Evolutionary conservation across 2,888 invertebrate species (phyloP).

Genomic region (Sphaerophoria rueppellii): DNA sequence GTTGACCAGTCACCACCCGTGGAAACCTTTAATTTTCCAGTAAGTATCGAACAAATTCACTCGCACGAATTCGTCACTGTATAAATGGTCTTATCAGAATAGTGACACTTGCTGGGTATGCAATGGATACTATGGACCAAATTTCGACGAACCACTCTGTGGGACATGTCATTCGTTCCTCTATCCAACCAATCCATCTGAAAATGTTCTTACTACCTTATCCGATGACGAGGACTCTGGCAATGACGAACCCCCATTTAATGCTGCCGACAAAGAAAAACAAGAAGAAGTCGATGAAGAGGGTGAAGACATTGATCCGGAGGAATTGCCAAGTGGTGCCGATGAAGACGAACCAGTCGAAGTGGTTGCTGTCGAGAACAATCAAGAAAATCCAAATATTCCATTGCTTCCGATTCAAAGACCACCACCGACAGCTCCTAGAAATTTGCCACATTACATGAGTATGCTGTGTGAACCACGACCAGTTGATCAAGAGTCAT

Average conservation of each 20-base stretch:
- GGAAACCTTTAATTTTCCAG: conserved; percentile 75
- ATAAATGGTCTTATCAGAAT: conserved; percentile 75
- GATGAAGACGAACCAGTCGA: conserved; percentile 63
- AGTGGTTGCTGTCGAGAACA: conserved; percentile 71
- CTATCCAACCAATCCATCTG: conserved; percentile 87
- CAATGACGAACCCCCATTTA: conserved; percentile 91
- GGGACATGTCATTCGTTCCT: conserved; percentile 95
- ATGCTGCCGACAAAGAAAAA: conserved; percentile 78
- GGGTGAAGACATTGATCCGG: conserved; percentile 77
- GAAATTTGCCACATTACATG: conserved; percentile 79
- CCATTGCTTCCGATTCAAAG: conserved; percentile 77
- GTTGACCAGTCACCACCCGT: conserved; percentile 59
- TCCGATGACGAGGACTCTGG: conserved; percentile 96
- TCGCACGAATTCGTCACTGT: too few species aligned
- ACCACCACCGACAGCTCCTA: conserved; percentile 78
- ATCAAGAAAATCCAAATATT: conserved; percentile 75
- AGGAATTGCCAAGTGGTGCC: conserved; percentile 61
- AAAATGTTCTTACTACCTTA: conserved; percentile 82
- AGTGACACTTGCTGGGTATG: conserved; percentile 88
- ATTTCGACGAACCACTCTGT: conserved; percentile 95
- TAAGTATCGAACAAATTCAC: conserved; percentile 50
- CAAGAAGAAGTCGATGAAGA: conserved; percentile 78
- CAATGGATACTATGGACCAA: conserved; percentile 95
- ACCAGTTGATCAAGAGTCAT: conserved; percentile 75
- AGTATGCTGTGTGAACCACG: conserved; percentile 79